phyloP scores from a whole-genome alignment of 2,113 vertebrate genomes.

The Etia nguti region DNA sequence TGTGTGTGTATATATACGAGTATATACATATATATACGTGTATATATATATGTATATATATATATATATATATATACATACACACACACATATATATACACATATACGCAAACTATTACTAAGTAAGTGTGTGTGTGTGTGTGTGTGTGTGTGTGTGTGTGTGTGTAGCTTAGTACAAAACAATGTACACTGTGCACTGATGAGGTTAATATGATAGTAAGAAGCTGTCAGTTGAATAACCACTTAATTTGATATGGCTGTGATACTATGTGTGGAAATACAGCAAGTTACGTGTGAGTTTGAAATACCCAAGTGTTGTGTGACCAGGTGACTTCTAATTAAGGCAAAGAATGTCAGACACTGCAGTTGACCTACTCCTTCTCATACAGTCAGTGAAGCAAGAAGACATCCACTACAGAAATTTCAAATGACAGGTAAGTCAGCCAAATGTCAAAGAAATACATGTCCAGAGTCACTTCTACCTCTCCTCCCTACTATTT shows the following conservation, averaged over 20 bases:
- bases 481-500: not conserved
- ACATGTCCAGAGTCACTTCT: conserved; percentile 35
- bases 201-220: not conserved
- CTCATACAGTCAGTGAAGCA: conserved; percentile 11
- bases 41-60: too few relatives aligned
- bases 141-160: not conserved
- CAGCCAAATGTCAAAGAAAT: conserved; percentile 50
- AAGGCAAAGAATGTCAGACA: conserved; percentile 32
- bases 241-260: not conserved
- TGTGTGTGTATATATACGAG: too few relatives aligned
- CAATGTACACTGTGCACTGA: not conserved
- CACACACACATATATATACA: too few relatives aligned
- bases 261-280: not conserved
- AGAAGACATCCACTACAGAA: conserved; percentile 34
- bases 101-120: too few relatives aligned
- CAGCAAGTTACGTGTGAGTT: not conserved
- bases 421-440: conserved; percentile 47
- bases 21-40: too few relatives aligned
- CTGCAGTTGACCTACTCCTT: conserved; percentile 20
- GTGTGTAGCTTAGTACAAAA: not conserved
- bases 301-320: not conserved
- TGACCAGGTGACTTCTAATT: conserved; percentile 34
- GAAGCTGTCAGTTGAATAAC: not conserved
- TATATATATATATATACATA: too few relatives aligned
- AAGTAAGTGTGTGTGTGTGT: too few relatives aligned